A percentile compares a stretch with the other conserved stretches of the same genome.
Evolutionary conservation across 2,888 invertebrate species (phyloP).

Genomic region (Meteorus colon): DNA sequence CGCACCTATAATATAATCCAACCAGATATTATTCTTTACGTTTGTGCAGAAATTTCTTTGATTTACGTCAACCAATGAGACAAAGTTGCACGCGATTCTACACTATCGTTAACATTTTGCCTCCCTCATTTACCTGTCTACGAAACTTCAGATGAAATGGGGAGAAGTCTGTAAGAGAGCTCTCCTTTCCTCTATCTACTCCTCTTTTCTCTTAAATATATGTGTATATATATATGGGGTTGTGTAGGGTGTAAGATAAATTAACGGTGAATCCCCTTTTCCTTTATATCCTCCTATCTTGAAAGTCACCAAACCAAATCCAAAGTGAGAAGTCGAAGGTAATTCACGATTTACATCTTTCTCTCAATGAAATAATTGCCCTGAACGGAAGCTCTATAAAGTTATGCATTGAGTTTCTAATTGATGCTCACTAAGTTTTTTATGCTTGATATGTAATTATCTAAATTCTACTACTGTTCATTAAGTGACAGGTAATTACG

Average conservation of each 20-base stretch:
- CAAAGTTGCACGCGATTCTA: neutral
- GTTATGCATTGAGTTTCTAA: neutral
- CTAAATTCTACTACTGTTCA: too few relatives aligned
- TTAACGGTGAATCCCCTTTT: slow-evolving; percentile 6
- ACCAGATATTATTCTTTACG: slow-evolving; percentile 10
- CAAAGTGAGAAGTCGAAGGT: neutral
- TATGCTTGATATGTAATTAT: neutral
- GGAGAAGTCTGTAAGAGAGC: neutral
- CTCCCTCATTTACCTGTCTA: slow-evolving; percentile 13
- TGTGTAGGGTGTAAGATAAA: neutral
- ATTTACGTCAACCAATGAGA: slow-evolving; percentile 2
- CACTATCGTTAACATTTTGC: neutral
- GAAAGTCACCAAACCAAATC: slow-evolving; percentile 10
- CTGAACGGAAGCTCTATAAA: neutral
- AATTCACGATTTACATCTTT: slow-evolving; percentile 11
- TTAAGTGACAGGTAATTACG: too few relatives aligned
- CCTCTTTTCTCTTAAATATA: neutral
- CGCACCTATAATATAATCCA: slow-evolving; percentile 17
- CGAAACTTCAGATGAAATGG: neutral
- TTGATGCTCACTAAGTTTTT: neutral
- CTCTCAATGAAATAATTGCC: slow-evolving; percentile 7
- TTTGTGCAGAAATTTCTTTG: neutral
- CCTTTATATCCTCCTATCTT: slow-evolving; percentile 2
- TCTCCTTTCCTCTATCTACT: neutral
- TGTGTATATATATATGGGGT: neutral